Base-by-base conservation (phyloP, 35 echinoderm and acorn worm genomes). In the Apostichopus japonicus region DNA sequence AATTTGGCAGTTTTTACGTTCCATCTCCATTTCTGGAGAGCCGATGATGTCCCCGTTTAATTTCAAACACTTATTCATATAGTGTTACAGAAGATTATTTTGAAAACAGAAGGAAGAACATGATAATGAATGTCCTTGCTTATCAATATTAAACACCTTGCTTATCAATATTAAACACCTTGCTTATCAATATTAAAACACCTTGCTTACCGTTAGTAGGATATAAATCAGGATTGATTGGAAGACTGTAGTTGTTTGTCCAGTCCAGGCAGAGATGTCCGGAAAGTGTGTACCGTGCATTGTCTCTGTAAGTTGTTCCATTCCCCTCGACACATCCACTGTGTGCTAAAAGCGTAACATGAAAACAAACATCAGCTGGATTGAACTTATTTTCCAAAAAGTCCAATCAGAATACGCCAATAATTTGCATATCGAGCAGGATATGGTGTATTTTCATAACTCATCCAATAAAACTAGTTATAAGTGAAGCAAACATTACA, bases 211-310 rank as follows among this genome's bases (percentile, higher is more conserved):
- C 81, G 21, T 53, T 17, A 25, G n/a, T 84, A 33, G 52, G 81
- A 84, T 84, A 84, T 22, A 54, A 54, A 6, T 84, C 17, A 33
- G 81, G 81, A 52, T 55, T 84, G 15, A 84, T 54, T 55, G 23
- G n/a, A 55, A 84, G 55, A 58, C 19, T 52, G 81, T 84, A 84
- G 19, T 52, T 58, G 81, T 84, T 84, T 6, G 1, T 84, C 81
- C 81, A 84, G 81, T 84, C 8, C 55, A 84, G 10, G 56, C 81
- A 84, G 22, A 84, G 54, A 84, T 84, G 55, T 33, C 81, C 81
- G 56, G 81, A 84, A 25, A 54, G 21, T n/a, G 81, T 84, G 81
- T 84, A 58, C 17, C 54, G 51, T 6, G 51, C 81, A 0, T 0
- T 13, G 17, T 84, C 81, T 0, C 81, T 53, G 55, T 84, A 84